Percentiles rank a stretch among this genome's conserved stretches.
Conservation (phyloP, 2,888 invertebrate genomes). For the Tromatobia lineatoria region DNA sequence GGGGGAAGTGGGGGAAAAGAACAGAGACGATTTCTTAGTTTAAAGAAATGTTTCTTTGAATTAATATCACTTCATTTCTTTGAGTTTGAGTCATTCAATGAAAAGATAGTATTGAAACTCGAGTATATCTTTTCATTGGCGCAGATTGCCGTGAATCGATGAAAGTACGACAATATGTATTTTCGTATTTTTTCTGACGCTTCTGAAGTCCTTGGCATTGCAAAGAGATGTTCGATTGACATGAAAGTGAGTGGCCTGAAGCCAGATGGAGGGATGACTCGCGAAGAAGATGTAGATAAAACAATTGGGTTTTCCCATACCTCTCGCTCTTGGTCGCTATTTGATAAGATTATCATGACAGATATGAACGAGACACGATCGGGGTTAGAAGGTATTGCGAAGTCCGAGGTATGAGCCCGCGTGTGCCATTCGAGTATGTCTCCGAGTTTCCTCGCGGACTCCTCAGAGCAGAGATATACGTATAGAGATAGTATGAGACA, state of each 20-base stretch:
- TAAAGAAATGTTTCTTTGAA: no score
- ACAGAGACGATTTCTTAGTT: no score
- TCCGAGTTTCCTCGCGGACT: slow-evolving; percentile 28
- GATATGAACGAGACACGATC: slow-evolving; percentile 44
- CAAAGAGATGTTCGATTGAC: slow-evolving; percentile 28
- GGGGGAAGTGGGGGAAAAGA: no score
- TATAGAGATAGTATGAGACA: background rate
- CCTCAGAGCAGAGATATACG: slow-evolving; percentile 9
- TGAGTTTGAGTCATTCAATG: no score
- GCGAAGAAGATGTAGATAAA: slow-evolving; percentile 21
- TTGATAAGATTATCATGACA: slow-evolving; percentile 53
- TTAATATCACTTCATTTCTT: no score
- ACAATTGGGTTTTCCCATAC: slow-evolving; percentile 2
- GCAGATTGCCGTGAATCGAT: no score
- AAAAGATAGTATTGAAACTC: no score
- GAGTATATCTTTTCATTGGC: no score
- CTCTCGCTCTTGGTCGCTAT: slow-evolving; percentile 59
- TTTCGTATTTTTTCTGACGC: background rate
- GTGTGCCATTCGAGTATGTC: slow-evolving; percentile 24
- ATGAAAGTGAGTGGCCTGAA: slow-evolving; percentile 7
- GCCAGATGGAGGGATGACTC: background rate
- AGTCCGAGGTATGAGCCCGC: slow-evolving; percentile 37
- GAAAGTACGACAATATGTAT: slow-evolving; percentile 12
- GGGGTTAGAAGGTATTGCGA: slow-evolving; percentile 38
- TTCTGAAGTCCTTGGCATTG: slow-evolving; percentile 49